Evolutionary conservation across 1,140 invertebrate genomes (phyloP), one percentile per base, ranked within the genome.

Genomic region (Myzus persicae): DNA sequence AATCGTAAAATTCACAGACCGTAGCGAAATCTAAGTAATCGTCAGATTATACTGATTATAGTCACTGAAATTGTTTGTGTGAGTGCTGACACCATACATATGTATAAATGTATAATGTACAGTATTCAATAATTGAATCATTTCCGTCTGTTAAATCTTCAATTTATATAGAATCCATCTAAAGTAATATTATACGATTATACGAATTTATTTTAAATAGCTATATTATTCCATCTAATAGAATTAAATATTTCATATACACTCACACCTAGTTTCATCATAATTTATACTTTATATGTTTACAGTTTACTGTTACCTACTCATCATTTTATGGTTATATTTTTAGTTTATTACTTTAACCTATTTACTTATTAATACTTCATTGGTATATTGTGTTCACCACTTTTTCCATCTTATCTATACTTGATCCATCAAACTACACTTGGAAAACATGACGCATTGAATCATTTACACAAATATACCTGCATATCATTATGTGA

Each of bases 21-120:
- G 89, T 90, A 40, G 54, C 89, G 89, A 90, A 42, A 90, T 90
- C 89, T 59, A 54, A 40, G 54, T 59, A 59, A 90, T 67, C 89
- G 38, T 90, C 36, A 26, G 54, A 90, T 90, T 76, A 76, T 31
- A 76, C 31, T 76, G 59, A 76, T 76, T 59, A 90, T 54, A 54
- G 84, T 40, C 26, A 85, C 46, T 44, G 26, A 44, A 85, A 42
- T 85, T 20, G 24, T 90, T 90, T 54, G 24, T 54, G 36, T 38
- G 4, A 14, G 88, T 89, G 36, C 2, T 44, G 38, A 26, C 26
- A 44, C 42, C 1, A 5, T 76, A 48, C 14, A 5, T 76, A 67
- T 4, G 8, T 76, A n/a, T n/a, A n/a, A n/a, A n/a, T n/a, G n/a
- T n/a, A n/a, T n/a, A n/a, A n/a, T n/a, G n/a, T 31, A 14, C 31